Base-by-base conservation (phyloP, 2,113 vertebrate species). In the Onychorhynchus coronatus region DNA sequence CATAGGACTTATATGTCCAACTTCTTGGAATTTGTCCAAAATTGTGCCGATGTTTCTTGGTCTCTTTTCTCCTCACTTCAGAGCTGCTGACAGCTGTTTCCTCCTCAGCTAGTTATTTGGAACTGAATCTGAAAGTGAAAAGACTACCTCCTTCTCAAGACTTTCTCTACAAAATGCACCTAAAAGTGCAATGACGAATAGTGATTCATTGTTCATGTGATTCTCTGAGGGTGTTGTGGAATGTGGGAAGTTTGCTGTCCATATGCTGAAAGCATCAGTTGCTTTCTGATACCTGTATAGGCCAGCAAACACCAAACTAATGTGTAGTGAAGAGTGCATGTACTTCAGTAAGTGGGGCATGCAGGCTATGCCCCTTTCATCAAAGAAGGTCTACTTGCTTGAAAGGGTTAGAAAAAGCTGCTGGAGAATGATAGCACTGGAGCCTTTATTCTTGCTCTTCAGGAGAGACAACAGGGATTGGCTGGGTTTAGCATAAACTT, bases 81-180 rank as follows among this genome's bases (percentile, higher is more conserved):
- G 25, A 74, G 56, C 23, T 88, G 46, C 35, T 94, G 63, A 71
- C 72, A 94, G 59, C 79, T 81, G 17, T 90, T 94, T 94, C 55
- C 46, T 94, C 11, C 79, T 88, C 88, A 81, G 67, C 9, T 77
- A 55, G 41, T 77, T 90, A 58, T 71, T 77, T 83, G 79, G 74
- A 92, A 91, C 23, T 83, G 42, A 92, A 70, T 72, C 46, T 90
- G 63, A 70, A 92, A 77, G 12, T 50, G 67, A 72, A 80, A 88
- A 85, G 23, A 33, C 55, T 88, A 76, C 58, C 46, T 77, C 46
- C 24, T 94, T 95, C 70, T 82, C 59, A 89, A 87, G 24, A 20
- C 25, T 77, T 85, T 68, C 55, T 55, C 39, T 71, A 27, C 33
- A 62, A 41, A 86, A 58, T 18, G 41, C 16, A 58, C 74, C 44